These are phyloP conservation scores for Melipona beecheii DNA, from an alignment of 2,888 invertebrate genomes.

Conservation along the genomic window DNA sequence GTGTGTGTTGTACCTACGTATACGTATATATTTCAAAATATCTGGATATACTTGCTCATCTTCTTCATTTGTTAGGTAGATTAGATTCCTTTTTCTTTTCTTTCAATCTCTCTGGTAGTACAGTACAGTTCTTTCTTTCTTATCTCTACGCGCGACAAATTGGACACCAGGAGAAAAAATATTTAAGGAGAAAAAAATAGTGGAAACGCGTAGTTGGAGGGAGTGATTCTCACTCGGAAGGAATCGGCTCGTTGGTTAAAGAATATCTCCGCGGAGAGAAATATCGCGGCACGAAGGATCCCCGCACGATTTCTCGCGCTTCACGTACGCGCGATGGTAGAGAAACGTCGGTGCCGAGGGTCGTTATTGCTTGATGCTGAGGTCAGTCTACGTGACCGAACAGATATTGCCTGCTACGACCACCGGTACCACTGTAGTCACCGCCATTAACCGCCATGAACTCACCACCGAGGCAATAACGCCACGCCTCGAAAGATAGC, in stretches of 20 bases:
- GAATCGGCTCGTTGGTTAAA: slow-evolving; percentile 5
- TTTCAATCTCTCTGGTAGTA: too few species aligned
- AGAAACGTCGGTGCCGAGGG: slow-evolving; percentile 64
- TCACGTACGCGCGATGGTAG: slow-evolving; percentile 56
- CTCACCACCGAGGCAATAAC: slow-evolving; percentile 80
- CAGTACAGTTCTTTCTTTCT: too few species aligned
- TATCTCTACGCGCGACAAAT: too few species aligned
- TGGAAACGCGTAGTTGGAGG: not conserved
- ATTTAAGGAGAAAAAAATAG: too few species aligned
- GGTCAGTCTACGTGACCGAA: slow-evolving; percentile 84
- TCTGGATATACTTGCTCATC: too few species aligned
- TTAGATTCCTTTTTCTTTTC: too few species aligned
- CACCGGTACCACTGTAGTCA: slow-evolving; percentile 76
- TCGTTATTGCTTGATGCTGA: slow-evolving; percentile 83
- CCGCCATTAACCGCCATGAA: slow-evolving; percentile 72
- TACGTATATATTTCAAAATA: too few species aligned
- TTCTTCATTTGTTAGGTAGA: too few species aligned
- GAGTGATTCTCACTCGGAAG: not conserved
- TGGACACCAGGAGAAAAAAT: too few species aligned
- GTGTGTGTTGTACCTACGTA: too few species aligned
- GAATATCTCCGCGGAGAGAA: slow-evolving; percentile 32
- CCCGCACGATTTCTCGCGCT: slow-evolving; percentile 4
- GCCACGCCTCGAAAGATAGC: slow-evolving; percentile 71
- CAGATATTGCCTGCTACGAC: slow-evolving; percentile 81
- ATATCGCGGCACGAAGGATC: slow-evolving; percentile 8